Conservation (phyloP, 1,140 invertebrate genomes). For the Gryllus bimaculatus region DNA sequence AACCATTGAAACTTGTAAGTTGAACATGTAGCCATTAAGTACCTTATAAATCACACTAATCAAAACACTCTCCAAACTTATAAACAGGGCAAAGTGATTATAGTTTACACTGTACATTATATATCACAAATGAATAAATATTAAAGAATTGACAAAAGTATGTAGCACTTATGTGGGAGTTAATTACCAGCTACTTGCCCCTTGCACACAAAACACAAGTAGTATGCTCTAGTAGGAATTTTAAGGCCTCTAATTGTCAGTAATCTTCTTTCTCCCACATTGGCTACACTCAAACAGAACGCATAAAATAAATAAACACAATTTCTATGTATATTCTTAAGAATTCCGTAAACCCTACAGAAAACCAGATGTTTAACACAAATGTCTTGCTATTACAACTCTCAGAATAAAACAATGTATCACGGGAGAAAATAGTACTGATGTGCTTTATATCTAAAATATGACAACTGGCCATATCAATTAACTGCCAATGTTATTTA, state of each 20-base stretch:
- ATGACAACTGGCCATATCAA: neutral
- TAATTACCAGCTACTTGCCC: neutral
- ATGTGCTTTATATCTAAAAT: constrained; percentile 6
- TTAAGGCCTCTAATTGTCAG: constrained; percentile 1
- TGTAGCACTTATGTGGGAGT: neutral
- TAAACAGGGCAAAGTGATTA: neutral
- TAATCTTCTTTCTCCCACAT: neutral
- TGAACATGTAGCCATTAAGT: neutral
- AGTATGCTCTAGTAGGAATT: neutral
- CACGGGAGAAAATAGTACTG: neutral
- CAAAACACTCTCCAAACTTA: neutral
- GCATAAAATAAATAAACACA: neutral
- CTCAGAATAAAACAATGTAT: neutral
- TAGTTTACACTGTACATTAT: neutral
- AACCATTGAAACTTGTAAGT: neutral
- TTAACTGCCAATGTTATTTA: constrained; percentile 1
- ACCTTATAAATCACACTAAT: neutral
- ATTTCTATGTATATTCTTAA: neutral
- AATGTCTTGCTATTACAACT: neutral
- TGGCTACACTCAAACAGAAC: neutral
- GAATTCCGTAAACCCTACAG: neutral
- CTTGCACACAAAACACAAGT: neutral
- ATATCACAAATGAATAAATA: constrained; percentile 2
- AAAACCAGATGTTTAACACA: neutral
- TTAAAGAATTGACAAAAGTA: neutral